These are phyloP conservation scores for Labeo catla DNA, from an alignment of 2,113 vertebrate genomes.

Conservation along the genomic window DNA sequence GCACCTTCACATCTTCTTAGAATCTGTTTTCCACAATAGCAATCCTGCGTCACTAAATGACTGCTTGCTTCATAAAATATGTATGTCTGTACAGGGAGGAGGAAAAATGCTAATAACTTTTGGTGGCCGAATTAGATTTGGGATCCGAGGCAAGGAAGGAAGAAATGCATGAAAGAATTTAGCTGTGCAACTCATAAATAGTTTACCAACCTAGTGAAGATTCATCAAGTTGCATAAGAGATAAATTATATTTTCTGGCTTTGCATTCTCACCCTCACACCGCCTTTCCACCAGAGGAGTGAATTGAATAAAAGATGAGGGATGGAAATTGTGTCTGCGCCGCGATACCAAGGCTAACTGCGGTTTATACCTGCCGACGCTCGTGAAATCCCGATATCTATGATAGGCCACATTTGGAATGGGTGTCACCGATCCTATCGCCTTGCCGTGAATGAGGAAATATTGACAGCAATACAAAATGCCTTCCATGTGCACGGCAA, in stretches of 20 bases:
- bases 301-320: slow-evolving; percentile 68
- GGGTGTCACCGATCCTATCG: slow-evolving; percentile 54
- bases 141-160: slow-evolving; percentile 70
- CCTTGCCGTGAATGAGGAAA: slow-evolving; percentile 47
- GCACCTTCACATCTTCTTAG: slow-evolving; percentile 28
- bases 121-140: slow-evolving; percentile 77
- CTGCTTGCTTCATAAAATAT: slow-evolving; percentile 77
- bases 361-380: slow-evolving; percentile 63
- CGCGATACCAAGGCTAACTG: slow-evolving; percentile 64
- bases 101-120: slow-evolving; percentile 75
- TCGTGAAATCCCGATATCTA: slow-evolving; percentile 55
- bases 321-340: slow-evolving; percentile 55
- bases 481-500: slow-evolving; percentile 47
- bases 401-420: slow-evolving; percentile 50
- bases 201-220: slow-evolving; percentile 81
- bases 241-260: slow-evolving; percentile 75
- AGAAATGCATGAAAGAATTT: slow-evolving; percentile 79
- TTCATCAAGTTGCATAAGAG: slow-evolving; percentile 80
- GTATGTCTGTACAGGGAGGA: slow-evolving; percentile 70
- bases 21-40: slow-evolving; percentile 63
- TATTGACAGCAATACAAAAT: slow-evolving; percentile 64
- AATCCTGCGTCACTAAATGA: slow-evolving; percentile 72
- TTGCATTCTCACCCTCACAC: slow-evolving; percentile 56
- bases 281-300: slow-evolving; percentile 61
- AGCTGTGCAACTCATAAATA: slow-evolving; percentile 82